Percentiles rank a stretch among this genome's conserved stretches.
Conservation (phyloP, 2,113 vertebrate species). For the Anser brachyrhynchus region DNA sequence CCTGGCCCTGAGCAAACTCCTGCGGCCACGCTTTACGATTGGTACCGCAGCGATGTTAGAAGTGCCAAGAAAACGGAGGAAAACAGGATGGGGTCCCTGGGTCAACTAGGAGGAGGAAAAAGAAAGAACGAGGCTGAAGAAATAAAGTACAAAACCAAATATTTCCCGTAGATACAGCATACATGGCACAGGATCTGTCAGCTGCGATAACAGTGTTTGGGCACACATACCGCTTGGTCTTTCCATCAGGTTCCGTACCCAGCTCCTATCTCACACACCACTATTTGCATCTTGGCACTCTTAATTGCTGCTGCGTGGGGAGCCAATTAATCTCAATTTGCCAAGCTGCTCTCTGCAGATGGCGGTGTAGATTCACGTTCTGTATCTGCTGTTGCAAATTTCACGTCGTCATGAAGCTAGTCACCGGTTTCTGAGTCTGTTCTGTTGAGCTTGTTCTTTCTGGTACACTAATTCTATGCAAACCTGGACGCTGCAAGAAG, state of each 20-base stretch:
- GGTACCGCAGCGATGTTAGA: fast-evolving
- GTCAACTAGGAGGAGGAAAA: not conserved
- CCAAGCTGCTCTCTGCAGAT: conserved; percentile 24
- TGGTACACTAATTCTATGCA: fast-evolving
- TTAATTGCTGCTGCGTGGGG: not conserved
- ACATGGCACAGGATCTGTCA: fast-evolving
- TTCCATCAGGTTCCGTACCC: no score
- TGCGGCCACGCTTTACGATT: not conserved
- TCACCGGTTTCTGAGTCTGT: not conserved
- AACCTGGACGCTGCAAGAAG: fast-evolving
- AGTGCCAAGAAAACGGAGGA: not conserved
- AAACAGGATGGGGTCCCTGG: not conserved
- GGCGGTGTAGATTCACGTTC: conserved; percentile 6
- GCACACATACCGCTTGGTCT: not conserved
- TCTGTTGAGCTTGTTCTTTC: not conserved
- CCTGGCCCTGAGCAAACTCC: fast-evolving
- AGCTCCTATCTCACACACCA: not conserved
- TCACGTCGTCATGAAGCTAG: fast-evolving
- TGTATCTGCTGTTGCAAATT: fast-evolving
- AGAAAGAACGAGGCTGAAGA: not conserved
- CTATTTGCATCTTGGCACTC: not conserved
- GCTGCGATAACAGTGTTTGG: fast-evolving
- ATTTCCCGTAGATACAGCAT: no score
- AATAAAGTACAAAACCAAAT: not conserved
- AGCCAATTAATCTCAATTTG: not conserved